These are phyloP conservation scores for Terebella lapidaria DNA, from an alignment of 2,888 invertebrate genomes.

Conservation along the genomic window DNA sequence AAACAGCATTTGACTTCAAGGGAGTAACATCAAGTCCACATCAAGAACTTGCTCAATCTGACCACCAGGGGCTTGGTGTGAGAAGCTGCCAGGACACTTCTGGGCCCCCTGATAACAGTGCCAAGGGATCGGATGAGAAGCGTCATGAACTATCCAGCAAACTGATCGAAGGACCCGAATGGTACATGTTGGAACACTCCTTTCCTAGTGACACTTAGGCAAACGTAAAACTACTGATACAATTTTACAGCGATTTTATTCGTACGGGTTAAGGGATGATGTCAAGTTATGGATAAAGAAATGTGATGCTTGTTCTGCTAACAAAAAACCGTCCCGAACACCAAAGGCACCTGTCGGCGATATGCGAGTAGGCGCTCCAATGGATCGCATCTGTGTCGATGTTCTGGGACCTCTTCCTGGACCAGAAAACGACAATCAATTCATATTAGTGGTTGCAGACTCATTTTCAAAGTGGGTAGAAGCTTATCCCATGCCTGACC, in stretches of 20 bases:
- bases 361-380: conserved; percentile 13
- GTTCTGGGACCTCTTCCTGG: conserved; percentile 9
- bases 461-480: conserved; percentile 12
- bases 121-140: too few relatives aligned
- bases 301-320: conserved; percentile 10
- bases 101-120: too few relatives aligned
- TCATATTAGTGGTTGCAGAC: conserved; percentile 9
- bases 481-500: too few relatives aligned
- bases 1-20: too few relatives aligned
- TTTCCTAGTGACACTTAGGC: background rate
- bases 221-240: background rate
- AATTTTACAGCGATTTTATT: too few relatives aligned
- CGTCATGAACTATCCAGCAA: too few relatives aligned
- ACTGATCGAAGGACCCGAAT: too few relatives aligned
- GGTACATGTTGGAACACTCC: too few relatives aligned
- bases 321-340: conserved; percentile 2
- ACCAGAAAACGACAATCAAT: conserved; percentile 7
- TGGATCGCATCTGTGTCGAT: conserved; percentile 3
- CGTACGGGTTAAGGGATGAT: background rate
- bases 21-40: too few relatives aligned
- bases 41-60: too few relatives aligned
- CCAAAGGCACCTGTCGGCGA: conserved; percentile 11
- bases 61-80: too few relatives aligned
- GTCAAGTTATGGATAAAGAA: background rate
- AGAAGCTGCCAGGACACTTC: too few relatives aligned